Conservation (phyloP, 2,888 invertebrate genomes). For the Drosophila peninsularis region DNA sequence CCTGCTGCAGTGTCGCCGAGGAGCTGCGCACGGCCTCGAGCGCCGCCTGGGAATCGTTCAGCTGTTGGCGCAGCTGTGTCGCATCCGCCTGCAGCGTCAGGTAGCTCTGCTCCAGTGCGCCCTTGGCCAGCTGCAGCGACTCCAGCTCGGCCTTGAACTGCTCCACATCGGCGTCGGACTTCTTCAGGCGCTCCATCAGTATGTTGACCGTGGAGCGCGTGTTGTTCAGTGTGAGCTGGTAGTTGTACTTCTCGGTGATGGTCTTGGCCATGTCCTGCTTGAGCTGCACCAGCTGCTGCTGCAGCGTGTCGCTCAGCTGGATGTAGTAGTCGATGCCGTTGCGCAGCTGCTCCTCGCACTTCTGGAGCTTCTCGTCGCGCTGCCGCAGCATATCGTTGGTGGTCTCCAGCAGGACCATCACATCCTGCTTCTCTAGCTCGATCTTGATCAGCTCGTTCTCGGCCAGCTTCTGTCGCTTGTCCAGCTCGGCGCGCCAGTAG, state of each 20-base stretch:
- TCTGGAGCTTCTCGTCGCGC: conserved; percentile 83
- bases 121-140: conserved; percentile 80
- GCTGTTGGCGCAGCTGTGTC: conserved; percentile 71
- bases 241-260: conserved; percentile 84
- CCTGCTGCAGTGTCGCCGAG: conserved; percentile 82
- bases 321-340: conserved; percentile 84
- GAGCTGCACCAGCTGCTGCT: conserved; percentile 83
- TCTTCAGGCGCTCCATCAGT: conserved; percentile 84
- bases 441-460: conserved; percentile 86
- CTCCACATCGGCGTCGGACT: conserved; percentile 85
- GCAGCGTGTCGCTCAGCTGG: conserved; percentile 82
- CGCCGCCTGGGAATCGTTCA: conserved; percentile 78
- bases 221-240: conserved; percentile 84
- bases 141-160: conserved; percentile 83
- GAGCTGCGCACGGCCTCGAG: conserved; percentile 78
- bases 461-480: conserved; percentile 86
- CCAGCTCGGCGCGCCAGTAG: conserved; percentile 85
- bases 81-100: conserved; percentile 78
- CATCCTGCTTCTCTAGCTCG: conserved; percentile 86
- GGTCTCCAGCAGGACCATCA: conserved; percentile 83
- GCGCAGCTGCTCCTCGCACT: conserved; percentile 83
- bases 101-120: conserved; percentile 81
- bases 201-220: conserved; percentile 84
- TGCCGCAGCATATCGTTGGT: conserved; percentile 84
- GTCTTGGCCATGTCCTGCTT: conserved; percentile 83